Evolutionary conservation across 2,888 invertebrate species (phyloP).

Genomic region (Boloria euphrosyne): DNA sequence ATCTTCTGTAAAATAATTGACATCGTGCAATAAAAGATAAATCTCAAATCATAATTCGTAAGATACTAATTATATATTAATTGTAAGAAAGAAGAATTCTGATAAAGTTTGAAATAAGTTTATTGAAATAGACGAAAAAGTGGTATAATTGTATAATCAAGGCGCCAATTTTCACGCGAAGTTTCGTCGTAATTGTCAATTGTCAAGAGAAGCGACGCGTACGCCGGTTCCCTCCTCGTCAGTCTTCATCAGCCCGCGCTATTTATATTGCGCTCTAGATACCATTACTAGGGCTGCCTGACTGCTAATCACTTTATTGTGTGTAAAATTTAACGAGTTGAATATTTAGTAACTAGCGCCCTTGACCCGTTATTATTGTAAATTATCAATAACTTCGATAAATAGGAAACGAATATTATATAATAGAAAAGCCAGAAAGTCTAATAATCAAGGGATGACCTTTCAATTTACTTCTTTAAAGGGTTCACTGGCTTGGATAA

Average conservation of each 20-base stretch:
- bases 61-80: too few species aligned
- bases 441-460: too few species aligned
- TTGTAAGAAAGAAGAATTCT: too few species aligned
- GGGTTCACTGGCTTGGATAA: too few species aligned
- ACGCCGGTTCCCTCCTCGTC: conserved; percentile 63
- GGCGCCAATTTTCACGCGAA: conserved; percentile 38
- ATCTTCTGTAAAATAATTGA: too few species aligned
- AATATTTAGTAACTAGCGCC: background rate
- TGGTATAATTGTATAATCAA: conserved; percentile 7
- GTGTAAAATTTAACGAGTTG: conserved; percentile 11
- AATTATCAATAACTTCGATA: background rate
- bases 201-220: conserved; percentile 50
- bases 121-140: background rate
- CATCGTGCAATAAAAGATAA: too few species aligned
- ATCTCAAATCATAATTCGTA: too few species aligned
- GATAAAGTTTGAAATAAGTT: background rate
- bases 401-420: too few species aligned
- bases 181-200: conserved; percentile 53
- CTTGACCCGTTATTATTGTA: conserved; percentile 9
- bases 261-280: conserved; percentile 72
- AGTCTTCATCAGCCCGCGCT: conserved; percentile 63
- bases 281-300: conserved; percentile 56
- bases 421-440: too few species aligned
- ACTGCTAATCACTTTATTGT: conserved; percentile 10
- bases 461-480: too few species aligned